A percentile compares a stretch with the other conserved stretches of the same genome.
phyloP scores from a whole-genome alignment of 1,140 invertebrate genomes.

The Drosophila sucinea region DNA sequence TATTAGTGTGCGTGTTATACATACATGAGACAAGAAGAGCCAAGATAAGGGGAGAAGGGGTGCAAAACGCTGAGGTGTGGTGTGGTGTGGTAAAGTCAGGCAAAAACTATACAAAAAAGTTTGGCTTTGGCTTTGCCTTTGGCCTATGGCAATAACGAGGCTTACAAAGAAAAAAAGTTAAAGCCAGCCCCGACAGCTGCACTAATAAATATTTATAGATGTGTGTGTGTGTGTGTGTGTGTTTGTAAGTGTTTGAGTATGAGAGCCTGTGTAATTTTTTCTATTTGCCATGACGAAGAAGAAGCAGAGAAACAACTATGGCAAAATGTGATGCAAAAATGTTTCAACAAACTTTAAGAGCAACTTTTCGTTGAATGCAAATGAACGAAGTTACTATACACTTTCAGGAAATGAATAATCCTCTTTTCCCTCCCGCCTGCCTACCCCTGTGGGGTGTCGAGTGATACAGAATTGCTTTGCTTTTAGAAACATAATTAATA shows the following conservation, averaged over 20 bases:
- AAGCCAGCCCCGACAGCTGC: conserved; percentile 43
- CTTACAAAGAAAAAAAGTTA: conserved; percentile 48
- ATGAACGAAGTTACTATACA: conserved; percentile 7
- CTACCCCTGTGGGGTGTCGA: too few relatives aligned
- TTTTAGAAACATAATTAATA: too few relatives aligned
- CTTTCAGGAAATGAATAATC: conserved; percentile 9
- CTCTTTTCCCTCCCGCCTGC: too few relatives aligned
- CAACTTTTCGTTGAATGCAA: background rate
- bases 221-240: conserved; percentile 35
- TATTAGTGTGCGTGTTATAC: conserved; percentile 62
- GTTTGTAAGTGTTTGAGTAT: background rate
- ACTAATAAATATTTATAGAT: conserved; percentile 57
- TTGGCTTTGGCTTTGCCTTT: conserved; percentile 54
- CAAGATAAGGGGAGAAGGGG: conserved; percentile 4
- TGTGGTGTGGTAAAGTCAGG: conserved; percentile 18
- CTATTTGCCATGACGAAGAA: conserved; percentile 28
- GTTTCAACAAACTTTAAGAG: conserved; percentile 22
- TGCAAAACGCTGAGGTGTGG: background rate
- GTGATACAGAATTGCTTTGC: too few relatives aligned
- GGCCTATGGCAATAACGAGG: conserved; percentile 51
- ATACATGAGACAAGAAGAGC: conserved; percentile 30
- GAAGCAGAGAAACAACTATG: background rate
- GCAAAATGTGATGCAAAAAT: conserved; percentile 40
- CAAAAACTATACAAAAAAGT: conserved; percentile 70
- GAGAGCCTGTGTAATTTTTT: conserved; percentile 38